Conservation (phyloP, 1,140 invertebrate genomes). For the Druon quercuslanigerum region DNA sequence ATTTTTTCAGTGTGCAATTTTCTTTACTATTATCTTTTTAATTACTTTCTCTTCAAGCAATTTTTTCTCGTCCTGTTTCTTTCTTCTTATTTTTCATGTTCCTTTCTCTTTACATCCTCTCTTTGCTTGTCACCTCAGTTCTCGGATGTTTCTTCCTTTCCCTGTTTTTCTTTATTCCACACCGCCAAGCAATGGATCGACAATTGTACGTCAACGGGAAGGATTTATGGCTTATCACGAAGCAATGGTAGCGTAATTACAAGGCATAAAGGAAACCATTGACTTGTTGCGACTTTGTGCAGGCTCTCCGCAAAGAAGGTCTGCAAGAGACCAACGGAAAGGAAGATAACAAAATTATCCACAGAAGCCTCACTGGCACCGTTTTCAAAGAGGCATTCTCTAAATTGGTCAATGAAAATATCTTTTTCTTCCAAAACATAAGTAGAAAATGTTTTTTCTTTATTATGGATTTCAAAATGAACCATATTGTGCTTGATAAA, state of each 20-base stretch:
- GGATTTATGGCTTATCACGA: slow-evolving; percentile 22
- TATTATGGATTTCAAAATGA: no score
- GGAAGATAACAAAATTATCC: not conserved
- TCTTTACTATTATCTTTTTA: not conserved
- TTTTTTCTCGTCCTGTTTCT: not conserved
- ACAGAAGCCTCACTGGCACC: not conserved
- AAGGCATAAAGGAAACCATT: slow-evolving; percentile 23
- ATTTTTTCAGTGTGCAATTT: no score
- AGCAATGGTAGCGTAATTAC: slow-evolving; percentile 16
- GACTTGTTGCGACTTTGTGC: slow-evolving; percentile 22
- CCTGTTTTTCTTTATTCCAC: not conserved
- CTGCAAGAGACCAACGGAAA: not conserved
- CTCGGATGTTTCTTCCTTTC: not conserved
- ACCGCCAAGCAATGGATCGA: not conserved
- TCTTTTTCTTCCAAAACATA: no score
- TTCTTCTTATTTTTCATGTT: not conserved
- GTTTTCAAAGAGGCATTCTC: not conserved
- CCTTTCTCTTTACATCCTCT: not conserved
- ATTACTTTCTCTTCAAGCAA: not conserved
- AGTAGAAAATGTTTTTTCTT: no score
- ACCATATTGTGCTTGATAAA: no score
- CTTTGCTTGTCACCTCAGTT: not conserved
- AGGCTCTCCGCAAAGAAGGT: not conserved
- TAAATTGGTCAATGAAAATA: not conserved
- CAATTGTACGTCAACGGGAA: slow-evolving; percentile 12